Conservation (phyloP, 2,113 vertebrate genomes). For the Nothocercus nigrocapillus region DNA sequence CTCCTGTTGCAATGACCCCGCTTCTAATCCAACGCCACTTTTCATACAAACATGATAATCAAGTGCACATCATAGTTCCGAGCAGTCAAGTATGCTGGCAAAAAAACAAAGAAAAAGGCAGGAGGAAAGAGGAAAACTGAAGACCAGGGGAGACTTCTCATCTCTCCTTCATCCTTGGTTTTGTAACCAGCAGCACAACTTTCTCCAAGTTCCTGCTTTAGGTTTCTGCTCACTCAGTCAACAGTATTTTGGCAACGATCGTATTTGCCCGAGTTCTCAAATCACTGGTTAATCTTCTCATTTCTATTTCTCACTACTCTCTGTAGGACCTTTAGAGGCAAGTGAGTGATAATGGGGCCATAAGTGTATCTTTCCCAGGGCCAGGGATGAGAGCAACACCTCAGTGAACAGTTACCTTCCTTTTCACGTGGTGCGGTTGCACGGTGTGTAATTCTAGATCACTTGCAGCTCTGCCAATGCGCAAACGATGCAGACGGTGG, state of each 20-base stretch:
- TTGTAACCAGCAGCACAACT: not conserved
- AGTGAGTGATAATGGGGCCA: not conserved
- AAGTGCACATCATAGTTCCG: not conserved
- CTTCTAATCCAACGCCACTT: not conserved
- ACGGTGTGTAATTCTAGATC: not conserved
- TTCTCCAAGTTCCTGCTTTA: not conserved
- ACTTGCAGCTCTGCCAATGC: not conserved
- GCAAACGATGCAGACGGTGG: not conserved
- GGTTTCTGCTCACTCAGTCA: not conserved
- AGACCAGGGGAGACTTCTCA: too few species aligned
- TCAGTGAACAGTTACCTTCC: constrained; percentile 1
- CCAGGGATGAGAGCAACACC: not conserved
- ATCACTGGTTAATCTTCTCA: constrained; percentile 5
- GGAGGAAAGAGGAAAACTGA: not conserved
- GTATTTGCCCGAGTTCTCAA: not conserved
- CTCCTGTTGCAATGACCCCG: not conserved
- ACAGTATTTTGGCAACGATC: not conserved
- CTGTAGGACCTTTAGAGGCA: not conserved
- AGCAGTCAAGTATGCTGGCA: not conserved
- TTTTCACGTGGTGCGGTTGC: not conserved
- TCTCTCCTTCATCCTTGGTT: constrained; percentile 22
- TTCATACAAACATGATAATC: not conserved
- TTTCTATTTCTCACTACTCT: not conserved
- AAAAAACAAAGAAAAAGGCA: not conserved
- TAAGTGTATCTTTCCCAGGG: not conserved